These are phyloP conservation scores for Aleiodes alternator DNA, from an alignment of 2,888 invertebrate species.

Conservation along the genomic window DNA sequence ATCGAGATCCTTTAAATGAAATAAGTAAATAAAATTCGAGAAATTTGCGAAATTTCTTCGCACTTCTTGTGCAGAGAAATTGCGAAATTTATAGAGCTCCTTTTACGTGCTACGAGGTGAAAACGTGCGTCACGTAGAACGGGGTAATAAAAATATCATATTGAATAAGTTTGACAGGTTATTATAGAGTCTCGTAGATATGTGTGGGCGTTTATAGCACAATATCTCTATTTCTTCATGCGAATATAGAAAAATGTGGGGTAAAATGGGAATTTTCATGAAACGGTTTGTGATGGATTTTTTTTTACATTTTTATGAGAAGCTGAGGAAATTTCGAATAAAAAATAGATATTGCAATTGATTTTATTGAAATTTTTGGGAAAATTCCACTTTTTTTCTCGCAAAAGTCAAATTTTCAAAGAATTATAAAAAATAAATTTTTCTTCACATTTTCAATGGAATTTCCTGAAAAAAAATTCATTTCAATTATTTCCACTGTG, in stretches of 20 bases:
- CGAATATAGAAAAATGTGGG: background rate
- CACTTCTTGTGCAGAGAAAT: background rate
- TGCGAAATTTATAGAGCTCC: conserved; percentile 10
- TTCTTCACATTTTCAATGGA: too few relatives aligned
- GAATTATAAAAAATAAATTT: too few relatives aligned
- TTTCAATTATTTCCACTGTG: too few relatives aligned
- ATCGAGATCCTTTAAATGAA: background rate
- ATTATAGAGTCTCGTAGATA: conserved; percentile 8
- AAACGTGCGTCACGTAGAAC: conserved; percentile 32
- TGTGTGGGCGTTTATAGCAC: conserved; percentile 15
- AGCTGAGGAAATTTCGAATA: too few relatives aligned
- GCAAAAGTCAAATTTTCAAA: too few relatives aligned
- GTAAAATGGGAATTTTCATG: too few relatives aligned
- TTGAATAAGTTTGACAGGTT: conserved; percentile 28
- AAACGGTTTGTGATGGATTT: too few relatives aligned
- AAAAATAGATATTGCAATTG: too few relatives aligned
- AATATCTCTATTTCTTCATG: conserved; percentile 12
- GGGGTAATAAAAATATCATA: conserved; percentile 19
- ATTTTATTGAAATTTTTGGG: too few relatives aligned
- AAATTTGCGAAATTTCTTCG: background rate
- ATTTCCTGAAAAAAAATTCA: too few relatives aligned
- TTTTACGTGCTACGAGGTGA: conserved; percentile 27
- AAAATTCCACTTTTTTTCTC: too few relatives aligned
- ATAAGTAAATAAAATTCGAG: background rate
- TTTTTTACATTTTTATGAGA: too few relatives aligned